Base-by-base conservation (phyloP, 2,797 vertebrate species). In the Babyrousa celebensis region DNA sequence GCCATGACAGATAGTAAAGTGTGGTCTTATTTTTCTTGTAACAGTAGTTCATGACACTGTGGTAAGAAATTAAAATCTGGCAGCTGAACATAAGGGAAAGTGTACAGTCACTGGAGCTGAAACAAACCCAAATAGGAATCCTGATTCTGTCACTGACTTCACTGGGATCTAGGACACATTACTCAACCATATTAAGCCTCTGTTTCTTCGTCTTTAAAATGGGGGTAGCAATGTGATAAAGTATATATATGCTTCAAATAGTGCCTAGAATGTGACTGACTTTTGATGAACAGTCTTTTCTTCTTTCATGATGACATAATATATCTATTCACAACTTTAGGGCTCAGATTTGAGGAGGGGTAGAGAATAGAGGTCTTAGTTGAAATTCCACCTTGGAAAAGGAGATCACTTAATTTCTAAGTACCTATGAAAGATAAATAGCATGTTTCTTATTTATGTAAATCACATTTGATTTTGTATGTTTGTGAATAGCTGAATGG, bases 1-100 rank as follows among this genome's bases (percentile, higher is more conserved):
- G 80, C 77, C 65, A 12, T 70, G 86, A 82, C 23, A 71, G 93
- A 93, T 93, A 96, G 96, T 95, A 97, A 97, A 96, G 85, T 95
- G 70, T 8, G 78, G 95, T 89, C 85, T 96, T 27, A 2, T 94
- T 97, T 95, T 95, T 95, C 85, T 94, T 97, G 20, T 86, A 96
- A 93, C 86, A 67, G 29, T 80, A 89, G 94, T 96, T 97, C 77
- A 63, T 85, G 89, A 94, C 86, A 96, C 10, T 94, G 88, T 60
- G 89, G 92, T 93, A 75, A 89, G 74, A 88, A 91, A 82, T 89
- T 84, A 25, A 75, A 79, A 80, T 83, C 93, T 62, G 71, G 78
- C 62, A 89, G 89, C 79, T 23, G 21, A 91, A 18, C 18, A 3
- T 72, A 93, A 87, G 36, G 21, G 89, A 93, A 94, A 94, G n/a